phyloP scores from a whole-genome alignment of 2,888 invertebrate genomes.

The Harmothoe impar region DNA sequence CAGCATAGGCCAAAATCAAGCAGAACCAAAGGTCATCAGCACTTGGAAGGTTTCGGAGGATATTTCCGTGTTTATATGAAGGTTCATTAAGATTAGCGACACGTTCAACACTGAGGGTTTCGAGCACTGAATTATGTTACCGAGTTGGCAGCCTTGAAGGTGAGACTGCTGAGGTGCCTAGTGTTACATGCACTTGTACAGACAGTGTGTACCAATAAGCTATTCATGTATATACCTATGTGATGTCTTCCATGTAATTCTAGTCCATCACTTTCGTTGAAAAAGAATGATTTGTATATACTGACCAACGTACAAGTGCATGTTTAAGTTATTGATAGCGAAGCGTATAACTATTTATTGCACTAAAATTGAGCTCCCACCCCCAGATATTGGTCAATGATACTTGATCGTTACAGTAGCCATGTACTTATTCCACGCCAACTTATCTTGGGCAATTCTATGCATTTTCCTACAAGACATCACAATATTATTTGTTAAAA shows the following conservation, averaged over 20 bases:
- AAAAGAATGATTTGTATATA: constrained; percentile 47
- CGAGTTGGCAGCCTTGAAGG: no score
- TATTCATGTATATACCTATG: constrained; percentile 32
- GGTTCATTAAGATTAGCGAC: not conserved
- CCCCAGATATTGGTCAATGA: not conserved
- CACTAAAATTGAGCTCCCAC: not conserved
- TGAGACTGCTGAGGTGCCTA: no score
- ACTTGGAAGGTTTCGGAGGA: not conserved
- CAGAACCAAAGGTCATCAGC: not conserved
- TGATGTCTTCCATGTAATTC: constrained; percentile 58
- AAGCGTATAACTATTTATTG: constrained; percentile 40
- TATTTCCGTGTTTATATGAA: not conserved
- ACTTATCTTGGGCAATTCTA: no score
- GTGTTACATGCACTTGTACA: no score
- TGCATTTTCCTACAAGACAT: no score
- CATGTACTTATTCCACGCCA: not conserved
- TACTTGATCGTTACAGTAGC: not conserved
- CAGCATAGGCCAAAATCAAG: constrained; percentile 32
- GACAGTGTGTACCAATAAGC: no score
- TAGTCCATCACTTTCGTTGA: constrained; percentile 53
- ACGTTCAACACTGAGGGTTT: not conserved
- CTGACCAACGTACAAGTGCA: constrained; percentile 30
- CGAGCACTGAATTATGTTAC: no score
- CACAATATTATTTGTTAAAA: no score
- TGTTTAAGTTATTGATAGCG: constrained; percentile 48